These are phyloP conservation scores for Erethizon dorsatum DNA, from an alignment of 2,797 vertebrate genomes.

Conservation along the genomic window DNA sequence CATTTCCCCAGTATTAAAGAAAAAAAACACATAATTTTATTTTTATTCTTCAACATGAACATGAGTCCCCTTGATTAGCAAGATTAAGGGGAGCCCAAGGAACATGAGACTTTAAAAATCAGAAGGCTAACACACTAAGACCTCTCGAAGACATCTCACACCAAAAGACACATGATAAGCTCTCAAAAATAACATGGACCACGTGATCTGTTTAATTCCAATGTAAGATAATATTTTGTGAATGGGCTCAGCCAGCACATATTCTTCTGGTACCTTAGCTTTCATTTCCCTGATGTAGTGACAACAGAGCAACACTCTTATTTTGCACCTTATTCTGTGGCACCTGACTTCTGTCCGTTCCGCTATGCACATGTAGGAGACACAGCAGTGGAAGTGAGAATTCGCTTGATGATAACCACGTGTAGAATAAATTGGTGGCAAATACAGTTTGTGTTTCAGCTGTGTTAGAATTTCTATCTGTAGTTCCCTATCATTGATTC, in stretches of 20 bases:
- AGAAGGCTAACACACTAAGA: neutral
- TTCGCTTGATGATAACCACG: too few species aligned
- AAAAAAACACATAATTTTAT: neutral
- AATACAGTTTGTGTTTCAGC: neutral
- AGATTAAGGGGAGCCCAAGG: neutral
- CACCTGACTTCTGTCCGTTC: neutral
- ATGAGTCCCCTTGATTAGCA: neutral
- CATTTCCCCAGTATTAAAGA: neutral
- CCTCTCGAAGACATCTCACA: neutral
- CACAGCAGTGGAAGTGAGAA: neutral
- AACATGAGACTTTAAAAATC: neutral
- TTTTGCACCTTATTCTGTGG: neutral
- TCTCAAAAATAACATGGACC: neutral
- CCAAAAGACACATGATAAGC: neutral
- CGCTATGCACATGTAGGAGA: neutral
- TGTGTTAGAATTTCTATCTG: neutral
- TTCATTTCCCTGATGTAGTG: neutral
- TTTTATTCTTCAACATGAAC: neutral
- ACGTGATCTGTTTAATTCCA: neutral
- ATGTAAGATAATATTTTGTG: neutral
- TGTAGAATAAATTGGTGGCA: neutral
- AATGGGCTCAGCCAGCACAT: neutral
- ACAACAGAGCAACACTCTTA: neutral
- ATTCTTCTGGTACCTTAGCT: neutral
- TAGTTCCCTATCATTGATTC: neutral